Evolutionary conservation across 2,888 invertebrate genomes (phyloP), one percentile per base, ranked within the genome.

Genomic region (Hirtodrosophila duncani): DNA sequence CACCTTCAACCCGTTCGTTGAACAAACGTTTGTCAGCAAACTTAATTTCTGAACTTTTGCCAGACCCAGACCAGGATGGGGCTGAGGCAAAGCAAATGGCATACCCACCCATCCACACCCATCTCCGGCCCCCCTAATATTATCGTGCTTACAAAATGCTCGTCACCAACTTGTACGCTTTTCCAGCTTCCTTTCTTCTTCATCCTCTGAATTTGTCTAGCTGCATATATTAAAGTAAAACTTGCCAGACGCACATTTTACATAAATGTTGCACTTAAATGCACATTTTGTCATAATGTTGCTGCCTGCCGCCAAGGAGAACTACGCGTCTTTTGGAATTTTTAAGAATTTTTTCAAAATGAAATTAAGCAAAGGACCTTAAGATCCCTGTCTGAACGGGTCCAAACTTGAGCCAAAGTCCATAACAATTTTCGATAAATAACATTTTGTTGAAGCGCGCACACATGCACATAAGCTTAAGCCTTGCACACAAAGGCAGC

Each of bases 261-360:
- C 81, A 75, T 81, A 81, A 78, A 75, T 78, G 79, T 64, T 74
- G 70, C 75, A 81, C 81, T 74, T 81, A 75, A 81, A 75, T 74
- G 81, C 75, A 74, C 81, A 75, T 75, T 81, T 81, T 74, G 81
- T 72, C 72, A 72, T 72, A 72, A 77, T 63, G 65, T 31, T 53
- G 55, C 58, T 14, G 26, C 56, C 56, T 10, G 55, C 39, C 23
- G 38, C 56, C 45, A 33, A n/a, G 36, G 51, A 30, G 31, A 51
- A 3, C 38, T 24, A 6, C 18, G 10, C 13, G 13, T 29, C 14
- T 20, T 18, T 21, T 33, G 52, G 42, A 31, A 34, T 27, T 31
- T 14, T 11, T n/a, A 38, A 20, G 29, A 44, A 17, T 33, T 18
- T 21, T 17, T 13, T 20, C 17, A 33, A 23, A 30, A 38, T 30